These are phyloP conservation scores for Trichoplusia ni DNA, from an alignment of 1,140 invertebrate genomes.

Conservation along the genomic window DNA sequence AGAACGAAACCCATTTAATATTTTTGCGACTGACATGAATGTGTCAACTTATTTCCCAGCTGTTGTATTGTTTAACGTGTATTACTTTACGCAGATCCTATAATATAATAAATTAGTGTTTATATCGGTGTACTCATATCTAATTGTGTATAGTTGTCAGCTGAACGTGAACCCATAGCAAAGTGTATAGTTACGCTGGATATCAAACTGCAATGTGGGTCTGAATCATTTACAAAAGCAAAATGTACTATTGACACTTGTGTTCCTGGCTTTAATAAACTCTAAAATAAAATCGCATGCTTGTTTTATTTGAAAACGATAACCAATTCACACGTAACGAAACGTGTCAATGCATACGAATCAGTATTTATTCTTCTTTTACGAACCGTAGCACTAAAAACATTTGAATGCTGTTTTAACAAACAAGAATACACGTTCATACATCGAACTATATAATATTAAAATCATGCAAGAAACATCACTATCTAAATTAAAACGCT, in stretches of 20 bases:
- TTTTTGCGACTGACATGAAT: not conserved
- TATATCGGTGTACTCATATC: conserved; percentile 21
- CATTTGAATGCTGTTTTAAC: too few species aligned
- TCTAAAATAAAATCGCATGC: conserved; percentile 49
- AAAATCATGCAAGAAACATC: too few species aligned
- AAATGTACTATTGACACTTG: conserved; percentile 53
- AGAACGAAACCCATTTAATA: not conserved
- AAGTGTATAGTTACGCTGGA: too few species aligned
- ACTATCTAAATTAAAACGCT: too few species aligned
- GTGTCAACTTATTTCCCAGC: not conserved
- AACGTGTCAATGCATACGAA: too few species aligned
- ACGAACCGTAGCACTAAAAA: too few species aligned
- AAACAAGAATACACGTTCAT: too few species aligned
- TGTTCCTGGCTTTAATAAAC: conserved; percentile 73
- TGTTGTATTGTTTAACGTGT: not conserved
- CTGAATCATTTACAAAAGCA: conserved; percentile 12
- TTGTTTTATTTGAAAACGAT: conserved; percentile 48
- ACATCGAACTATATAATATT: too few species aligned
- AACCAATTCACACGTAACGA: too few species aligned
- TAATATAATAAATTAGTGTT: conserved; percentile 22
- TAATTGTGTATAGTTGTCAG: conserved; percentile 15
- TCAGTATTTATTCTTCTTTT: too few species aligned
- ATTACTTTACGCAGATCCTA: not conserved
- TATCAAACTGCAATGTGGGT: conserved; percentile 3
- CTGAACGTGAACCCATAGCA: not conserved